Percentiles rank a stretch among this genome's conserved stretches.
These are phyloP conservation scores for Orbicella faveolata DNA, from an alignment of 64 coral and sea anemone species.

Conservation along the genomic window DNA sequence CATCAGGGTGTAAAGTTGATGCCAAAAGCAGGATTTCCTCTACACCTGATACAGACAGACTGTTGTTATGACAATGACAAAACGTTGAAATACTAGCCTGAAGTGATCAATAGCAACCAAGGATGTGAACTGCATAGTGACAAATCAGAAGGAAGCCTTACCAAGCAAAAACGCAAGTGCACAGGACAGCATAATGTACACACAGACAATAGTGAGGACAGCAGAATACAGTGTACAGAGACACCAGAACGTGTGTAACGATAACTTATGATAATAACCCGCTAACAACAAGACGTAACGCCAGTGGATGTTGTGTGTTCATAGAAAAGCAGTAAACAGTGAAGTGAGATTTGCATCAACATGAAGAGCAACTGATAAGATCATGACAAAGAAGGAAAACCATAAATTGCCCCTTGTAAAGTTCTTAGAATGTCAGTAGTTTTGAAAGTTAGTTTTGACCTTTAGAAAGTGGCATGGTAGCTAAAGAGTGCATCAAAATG, in stretches of 20 bases:
- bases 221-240: not conserved
- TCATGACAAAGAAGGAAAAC: not conserved
- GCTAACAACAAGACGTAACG: not conserved
- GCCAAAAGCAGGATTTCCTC: not conserved
- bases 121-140: not conserved
- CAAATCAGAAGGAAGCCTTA: not conserved
- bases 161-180: not conserved
- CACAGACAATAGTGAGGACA: not conserved
- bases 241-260: not conserved
- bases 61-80: not conserved
- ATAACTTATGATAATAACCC: not conserved
- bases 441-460: not conserved
- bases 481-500: not conserved
- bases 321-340: constrained; percentile 3
- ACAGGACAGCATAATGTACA: not conserved
- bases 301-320: not conserved
- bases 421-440: no score
- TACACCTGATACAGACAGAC: not conserved
- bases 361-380: not conserved
- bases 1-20: constrained; percentile 21
- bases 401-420: not conserved
- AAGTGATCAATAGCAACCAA: not conserved
- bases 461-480: not conserved
- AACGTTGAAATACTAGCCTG: not conserved
- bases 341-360: not conserved